Base-by-base conservation (phyloP, 2,113 vertebrate species). In the Carassius gibelio region DNA sequence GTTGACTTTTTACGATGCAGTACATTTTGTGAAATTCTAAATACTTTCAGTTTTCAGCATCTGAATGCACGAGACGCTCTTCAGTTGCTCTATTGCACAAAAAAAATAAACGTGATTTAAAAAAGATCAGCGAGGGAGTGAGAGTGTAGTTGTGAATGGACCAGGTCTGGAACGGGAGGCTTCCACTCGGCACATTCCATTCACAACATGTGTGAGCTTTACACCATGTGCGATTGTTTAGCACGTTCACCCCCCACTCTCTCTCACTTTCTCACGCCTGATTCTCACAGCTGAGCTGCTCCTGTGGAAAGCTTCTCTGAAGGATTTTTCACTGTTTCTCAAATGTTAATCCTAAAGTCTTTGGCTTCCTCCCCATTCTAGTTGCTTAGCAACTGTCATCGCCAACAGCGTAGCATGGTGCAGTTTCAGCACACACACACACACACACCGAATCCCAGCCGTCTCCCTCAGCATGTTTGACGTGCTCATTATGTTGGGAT, bases 321-420 rank as follows among this genome's bases (percentile, higher is more conserved):
- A 61, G 42, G 80, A 74, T 80, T 81, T 75, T 84, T 61, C 89
- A 87, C 89, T 81, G 88, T 85, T 88, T 90, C 90, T 90, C 91
- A 90, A 92, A 93, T 91, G 91, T 92, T 88, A 93, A 91, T 92
- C 90, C 87, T 84, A 89, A 91, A 91, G 90, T 89, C 90, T 88
- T 87, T 61, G 74, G 87, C 90, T 89, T 92, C 88, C 82, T 90
- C 87, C 75, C 91, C 89, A 88, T 85, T 83, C 89, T 90, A 92
- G 94, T 95, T 95, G 92, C 94, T 85, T 92, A 92, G 94, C 93
- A 92, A 95, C 94, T 88, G 19, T 88, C 91, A 90, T 94, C 91
- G 93, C 91, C 86, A 82, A 87, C 91, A 89, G 87, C 61, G 83
- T 90, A 91, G 86, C 81, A 76, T 85, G 83, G 78, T 34, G 88